phyloP scores from a whole-genome alignment of 2,113 vertebrate genomes.

The Pseudorhombus dupliciocellatus region DNA sequence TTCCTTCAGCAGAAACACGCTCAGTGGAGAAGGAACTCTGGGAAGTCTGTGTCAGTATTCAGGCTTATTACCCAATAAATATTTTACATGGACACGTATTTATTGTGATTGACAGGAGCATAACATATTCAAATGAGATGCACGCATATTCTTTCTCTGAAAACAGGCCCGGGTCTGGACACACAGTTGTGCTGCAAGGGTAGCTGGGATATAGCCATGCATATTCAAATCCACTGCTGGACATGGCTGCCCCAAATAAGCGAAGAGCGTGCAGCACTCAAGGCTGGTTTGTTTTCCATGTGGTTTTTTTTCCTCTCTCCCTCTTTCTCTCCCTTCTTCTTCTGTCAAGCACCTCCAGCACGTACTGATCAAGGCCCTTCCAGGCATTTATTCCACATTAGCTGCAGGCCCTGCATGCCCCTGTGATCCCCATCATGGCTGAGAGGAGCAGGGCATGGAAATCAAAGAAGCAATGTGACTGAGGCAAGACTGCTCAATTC shows the following conservation, averaged over 20 bases:
- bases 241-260: conserved; percentile 83
- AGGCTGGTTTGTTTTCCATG: conserved; percentile 73
- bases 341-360: conserved; percentile 62
- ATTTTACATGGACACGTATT: conserved; percentile 63
- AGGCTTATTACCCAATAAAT: conserved; percentile 39
- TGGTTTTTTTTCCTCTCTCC: conserved; percentile 27
- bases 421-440: conserved; percentile 58
- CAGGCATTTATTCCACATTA: conserved; percentile 70
- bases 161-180: conserved; percentile 58
- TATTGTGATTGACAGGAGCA: conserved; percentile 73
- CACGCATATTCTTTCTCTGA: conserved; percentile 68
- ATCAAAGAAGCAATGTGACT: conserved; percentile 50
- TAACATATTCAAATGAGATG: conserved; percentile 83
- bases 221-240: conserved; percentile 85
- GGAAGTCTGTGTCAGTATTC: conserved; percentile 38
- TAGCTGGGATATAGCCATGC: conserved; percentile 81
- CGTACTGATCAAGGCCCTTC: conserved; percentile 68
- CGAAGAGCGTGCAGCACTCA: conserved; percentile 77
- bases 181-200: conserved; percentile 75
- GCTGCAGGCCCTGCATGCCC: conserved; percentile 60
- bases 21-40: background rate
- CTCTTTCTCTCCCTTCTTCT: conserved; percentile 6
- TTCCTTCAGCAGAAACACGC: no score
- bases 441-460: conserved; percentile 64
- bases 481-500: background rate